A percentile compares a stretch with the other conserved stretches of the same genome.
These are phyloP conservation scores for Callithrix jacchus DNA, from an alignment of 2,113 vertebrate species.

Conservation along the genomic window DNA sequence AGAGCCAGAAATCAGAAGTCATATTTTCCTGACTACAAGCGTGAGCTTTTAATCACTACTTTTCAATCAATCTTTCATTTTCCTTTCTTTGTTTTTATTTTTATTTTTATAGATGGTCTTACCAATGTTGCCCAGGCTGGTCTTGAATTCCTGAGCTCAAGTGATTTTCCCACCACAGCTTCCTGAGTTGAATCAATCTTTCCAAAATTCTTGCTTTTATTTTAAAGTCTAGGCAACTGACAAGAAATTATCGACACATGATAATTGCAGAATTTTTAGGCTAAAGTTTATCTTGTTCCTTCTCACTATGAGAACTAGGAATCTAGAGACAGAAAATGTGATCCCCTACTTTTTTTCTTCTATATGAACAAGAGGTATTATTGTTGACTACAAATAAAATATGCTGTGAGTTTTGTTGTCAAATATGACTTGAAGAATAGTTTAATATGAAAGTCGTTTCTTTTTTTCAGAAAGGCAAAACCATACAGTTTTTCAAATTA, in stretches of 20 bases:
- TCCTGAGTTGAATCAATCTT: neutral
- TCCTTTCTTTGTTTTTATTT: neutral
- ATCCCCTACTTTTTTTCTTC: neutral
- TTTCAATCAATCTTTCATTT: neutral
- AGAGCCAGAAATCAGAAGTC: neutral
- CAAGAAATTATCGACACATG: neutral
- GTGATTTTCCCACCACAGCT: too few relatives aligned
- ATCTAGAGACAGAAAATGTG: neutral
- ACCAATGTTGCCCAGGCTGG: too few relatives aligned
- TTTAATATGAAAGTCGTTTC: neutral
- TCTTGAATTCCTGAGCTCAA: too few relatives aligned
- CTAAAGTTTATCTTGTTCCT: neutral
- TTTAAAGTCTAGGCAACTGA: neutral
- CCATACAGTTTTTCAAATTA: neutral
- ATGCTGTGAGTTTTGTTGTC: neutral
- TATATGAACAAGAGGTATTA: neutral
- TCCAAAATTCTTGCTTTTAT: neutral
- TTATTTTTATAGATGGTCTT: neutral
- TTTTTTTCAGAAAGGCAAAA: neutral
- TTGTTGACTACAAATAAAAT: neutral
- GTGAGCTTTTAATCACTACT: neutral
- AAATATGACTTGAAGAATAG: conserved; percentile 19
- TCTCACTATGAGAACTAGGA: neutral
- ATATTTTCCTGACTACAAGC: neutral
- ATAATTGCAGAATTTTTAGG: neutral